Percentiles rank a stretch among this genome's conserved stretches.
Conservation (phyloP, 2,888 invertebrate species). For the Catocala nupta region DNA sequence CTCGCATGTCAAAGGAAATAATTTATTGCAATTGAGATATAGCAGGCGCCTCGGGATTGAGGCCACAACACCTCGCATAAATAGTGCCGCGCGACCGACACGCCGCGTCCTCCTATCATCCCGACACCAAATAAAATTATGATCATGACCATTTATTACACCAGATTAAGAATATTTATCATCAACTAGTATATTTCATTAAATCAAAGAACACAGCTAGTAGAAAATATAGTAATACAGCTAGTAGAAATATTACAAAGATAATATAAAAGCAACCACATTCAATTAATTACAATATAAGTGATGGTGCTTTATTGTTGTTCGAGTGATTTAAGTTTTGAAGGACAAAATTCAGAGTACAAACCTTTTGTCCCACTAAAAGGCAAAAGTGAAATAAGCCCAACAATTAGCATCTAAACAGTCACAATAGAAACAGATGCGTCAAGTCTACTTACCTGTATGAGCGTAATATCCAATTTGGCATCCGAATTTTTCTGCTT, state of each 20-base stretch:
- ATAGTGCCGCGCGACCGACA: slow-evolving; percentile 69
- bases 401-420: slow-evolving; percentile 59
- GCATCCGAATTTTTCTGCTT: slow-evolving; percentile 28
- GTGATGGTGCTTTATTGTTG: slow-evolving; percentile 31
- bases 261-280: not conserved
- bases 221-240: not conserved
- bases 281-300: slow-evolving; percentile 14
- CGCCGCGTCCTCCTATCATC: slow-evolving; percentile 69
- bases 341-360: slow-evolving; percentile 53
- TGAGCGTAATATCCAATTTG: slow-evolving; percentile 31
- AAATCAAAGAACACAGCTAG: slow-evolving; percentile 7
- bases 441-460: slow-evolving; percentile 42
- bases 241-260: not conserved
- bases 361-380: slow-evolving; percentile 66
- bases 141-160: slow-evolving; percentile 74
- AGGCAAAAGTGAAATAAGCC: slow-evolving; percentile 63
- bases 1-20: slow-evolving; percentile 81
- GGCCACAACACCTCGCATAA: slow-evolving; percentile 76
- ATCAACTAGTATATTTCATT: slow-evolving; percentile 26
- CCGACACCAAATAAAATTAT: slow-evolving; percentile 76
- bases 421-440: slow-evolving; percentile 63
- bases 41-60: slow-evolving; percentile 72
- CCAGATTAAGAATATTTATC: slow-evolving; percentile 62
- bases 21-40: slow-evolving; percentile 84
- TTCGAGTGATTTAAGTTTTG: slow-evolving; percentile 49